Base-by-base conservation (phyloP, 2,113 vertebrate genomes). In the Pongo abelii region DNA sequence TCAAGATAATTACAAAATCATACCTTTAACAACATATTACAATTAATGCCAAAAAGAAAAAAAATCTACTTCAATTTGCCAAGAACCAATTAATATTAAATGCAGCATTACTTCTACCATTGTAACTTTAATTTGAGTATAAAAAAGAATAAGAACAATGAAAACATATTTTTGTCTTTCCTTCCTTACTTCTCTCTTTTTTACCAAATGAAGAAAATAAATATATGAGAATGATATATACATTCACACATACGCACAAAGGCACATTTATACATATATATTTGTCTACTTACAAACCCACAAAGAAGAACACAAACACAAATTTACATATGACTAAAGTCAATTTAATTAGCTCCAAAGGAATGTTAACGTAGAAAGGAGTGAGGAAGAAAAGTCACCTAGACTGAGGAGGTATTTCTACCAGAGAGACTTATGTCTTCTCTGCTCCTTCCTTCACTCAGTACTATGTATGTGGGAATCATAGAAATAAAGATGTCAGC, bases 31-130 rank as follows among this genome's bases (percentile, higher is more conserved):
- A 70, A 64, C 1, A n/a, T 77, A 17, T 16, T 69, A 27, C 35
- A 80, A 72, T 46, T 64, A 43, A 74, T 48, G 70, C 23, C 10
- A 14, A 93, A 46, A 77, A n/a, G 0, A 75, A 59, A 70, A 75
- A 94, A 70, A 46, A 50, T n/a, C 10, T 38, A 70, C 61, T 79
- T 88, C 20, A 57, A 40, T n/a, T 72, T 87, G 1, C 7, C 20
- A 90, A 77, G 43, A 90, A 91, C 3, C 35, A 89, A 78, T 61
- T 50, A 61, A n/a, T 78, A 61, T 61, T 61, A 70, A 84, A 70
- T 70, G 22, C 6, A 78, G 8, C 32, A 14, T 43, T 84, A 59
- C 50, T 70, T 30, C 9, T 16, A 30, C 32, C n/a, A 38, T 8
- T 46, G 16, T 48, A 69, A 88, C 43, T 61, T 88, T 70, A 50